Evolutionary conservation across 2,113 vertebrate genomes (phyloP), one percentile per base, ranked within the genome.

Genomic region (Centropristis striata): DNA sequence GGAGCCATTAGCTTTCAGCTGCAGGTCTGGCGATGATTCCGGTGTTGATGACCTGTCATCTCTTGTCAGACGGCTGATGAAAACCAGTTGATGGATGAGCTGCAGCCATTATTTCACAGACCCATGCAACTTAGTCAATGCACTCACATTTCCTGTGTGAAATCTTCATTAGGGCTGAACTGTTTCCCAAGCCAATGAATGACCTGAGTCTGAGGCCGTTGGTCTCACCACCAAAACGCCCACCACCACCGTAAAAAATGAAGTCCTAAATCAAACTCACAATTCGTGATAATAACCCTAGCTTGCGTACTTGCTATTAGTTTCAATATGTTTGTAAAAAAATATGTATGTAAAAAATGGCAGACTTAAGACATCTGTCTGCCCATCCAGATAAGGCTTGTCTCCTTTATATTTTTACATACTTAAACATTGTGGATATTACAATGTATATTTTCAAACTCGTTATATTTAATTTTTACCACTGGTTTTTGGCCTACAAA

Each of bases 61-160:
- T 68, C 28, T 10, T 68, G 73, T 78, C 78, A 78, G 32, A 13
- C 1, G 15, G 41, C 72, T 69, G 82, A 79, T 75, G 81, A 84
- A n/a, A 69, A 27, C 25, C 36, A 4, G 47, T 32, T 86, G 78
- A 83, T 74, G 54, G 58, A 89, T 79, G 57, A 6, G 66, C 61
- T 41, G 32, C 53, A 54, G 61, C 39, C 74, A 10, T 78, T 66
- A 59, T 69, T 57, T 77, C 70, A 64, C 37, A 73, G 14, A 67
- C 18, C 53, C 53, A 42, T 6, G 2, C 71, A 46, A 50, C 55
- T 59, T 57, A 51, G 46, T 58, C n/a, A n/a, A n/a, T n/a, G n/a
- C n/a, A n/a, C 59, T 81, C 79, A 90, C 79, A 85, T 78, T 80
- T 75, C 25, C 65, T 77, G 32, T 36, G 23, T 75, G 50, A 87